phyloP scores from a whole-genome alignment of 2,113 vertebrate species.

The Pollimyrus isidori region DNA sequence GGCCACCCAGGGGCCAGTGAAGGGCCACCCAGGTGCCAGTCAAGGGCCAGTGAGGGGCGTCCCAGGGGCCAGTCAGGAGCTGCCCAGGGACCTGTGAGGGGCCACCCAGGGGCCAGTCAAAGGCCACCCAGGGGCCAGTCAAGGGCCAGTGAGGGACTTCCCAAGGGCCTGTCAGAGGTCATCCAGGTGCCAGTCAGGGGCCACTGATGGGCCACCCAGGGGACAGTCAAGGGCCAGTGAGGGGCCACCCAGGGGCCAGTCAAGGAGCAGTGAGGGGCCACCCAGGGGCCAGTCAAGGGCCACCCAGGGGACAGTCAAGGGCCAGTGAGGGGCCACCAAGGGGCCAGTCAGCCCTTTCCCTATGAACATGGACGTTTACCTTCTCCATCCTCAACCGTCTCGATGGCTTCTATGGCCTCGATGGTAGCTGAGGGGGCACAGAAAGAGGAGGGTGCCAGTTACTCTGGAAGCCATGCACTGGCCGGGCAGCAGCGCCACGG shows the following conservation, averaged over 20 bases:
- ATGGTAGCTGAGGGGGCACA: slow-evolving; percentile 43
- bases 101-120: neutral
- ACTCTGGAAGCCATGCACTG: slow-evolving; percentile 23
- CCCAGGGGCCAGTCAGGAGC: neutral
- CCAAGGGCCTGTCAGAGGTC: neutral
- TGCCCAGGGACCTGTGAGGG: neutral
- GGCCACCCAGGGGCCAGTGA: neutral
- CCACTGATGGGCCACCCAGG: neutral
- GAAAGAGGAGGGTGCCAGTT: slow-evolving; percentile 22
- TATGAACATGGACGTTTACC: slow-evolving; percentile 37
- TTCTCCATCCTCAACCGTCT: slow-evolving; percentile 49
- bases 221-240: too few relatives aligned
- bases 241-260: neutral
- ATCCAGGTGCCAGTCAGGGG: neutral
- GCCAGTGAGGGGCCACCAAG: neutral
- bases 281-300: neutral
- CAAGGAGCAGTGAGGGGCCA: neutral
- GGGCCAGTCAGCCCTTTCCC: neutral
- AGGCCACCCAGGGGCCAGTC: neutral
- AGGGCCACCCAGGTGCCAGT: neutral
- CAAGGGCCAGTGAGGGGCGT: neutral
- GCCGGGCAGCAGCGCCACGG: neutral
- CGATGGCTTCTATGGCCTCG: slow-evolving; percentile 51
- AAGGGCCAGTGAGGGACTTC: neutral
- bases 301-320: neutral